Evolutionary conservation across 1,140 invertebrate genomes (phyloP), one percentile per base, ranked within the genome.

Genomic region (Zaprionus kolodkinae): DNA sequence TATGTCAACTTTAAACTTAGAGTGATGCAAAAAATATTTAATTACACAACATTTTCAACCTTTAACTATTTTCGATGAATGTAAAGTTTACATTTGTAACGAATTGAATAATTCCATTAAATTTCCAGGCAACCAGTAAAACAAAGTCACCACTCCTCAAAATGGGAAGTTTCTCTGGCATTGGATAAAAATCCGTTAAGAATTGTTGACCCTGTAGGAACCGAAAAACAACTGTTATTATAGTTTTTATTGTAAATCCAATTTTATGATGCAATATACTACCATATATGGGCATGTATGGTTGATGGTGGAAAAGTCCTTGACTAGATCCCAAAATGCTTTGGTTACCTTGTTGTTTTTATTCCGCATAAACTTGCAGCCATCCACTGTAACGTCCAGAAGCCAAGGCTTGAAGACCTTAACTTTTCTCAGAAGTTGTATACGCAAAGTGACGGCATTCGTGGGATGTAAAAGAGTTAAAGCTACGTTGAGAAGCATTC

Each of bases 381-480:
- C 74, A 72, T 79, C 74, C 6, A 77, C 9, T 2, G 65, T 74
- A 13, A 15, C 27, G 12, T 80, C 75, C 3, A 43, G 10, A 0
- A 75, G 9, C 30, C 70, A 68, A 6, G 76, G 68, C 21, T 76
- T 76, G n/a, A 69, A 72, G 7, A 62, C 52, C 10, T 63, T 80
- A 10, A 48, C 50, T 13, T 40, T 69, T 15, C 75, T 80, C 57
- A 61, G 13, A 5, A 67, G 0, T 50, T 69, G 72, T 0, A 78
- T 1, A 15, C 55, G 55, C 9, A 80, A 1, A 6, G 5, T 17
- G 10, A 80, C 67, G 2, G 43, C 38, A 7, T 65, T 59, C 0
- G 62, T 36, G 2, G 77, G 73, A 6, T 79, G 17, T 0, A 70
- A 3, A 15, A 78, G 0, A 2, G 61, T 74, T 2, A n/a, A 3